Evolutionary conservation across 2,888 invertebrate genomes (phyloP), one percentile per base, ranked within the genome.

Genomic region (Heliothis peltigera): DNA sequence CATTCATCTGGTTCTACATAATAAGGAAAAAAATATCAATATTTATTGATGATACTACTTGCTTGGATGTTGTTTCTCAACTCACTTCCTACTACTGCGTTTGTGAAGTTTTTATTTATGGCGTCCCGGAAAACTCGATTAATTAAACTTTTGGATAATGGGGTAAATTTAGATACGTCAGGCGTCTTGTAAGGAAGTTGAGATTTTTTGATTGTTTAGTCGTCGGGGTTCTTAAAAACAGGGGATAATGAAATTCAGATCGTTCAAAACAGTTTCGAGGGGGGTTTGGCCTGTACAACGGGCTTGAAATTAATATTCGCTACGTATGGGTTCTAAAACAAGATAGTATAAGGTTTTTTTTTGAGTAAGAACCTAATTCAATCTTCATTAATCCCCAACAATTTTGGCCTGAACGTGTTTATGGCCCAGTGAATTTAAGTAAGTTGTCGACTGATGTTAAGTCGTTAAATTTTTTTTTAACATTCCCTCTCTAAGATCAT

Each of bases 71-170:
- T 60, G 49, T 75, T 72, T 49, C 47, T 43, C 49, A 59, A 59
- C 63, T 60, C 47, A 53, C 51, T 69, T 78, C 63, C 59, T 39
- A 35, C 60, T 22, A 44, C 44, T 64, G 39, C 60, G 59, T 61
- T 65, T 68, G 48, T 22, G 42, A 75, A 80, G 53, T 75, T 77
- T 71, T 79, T 75, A 69, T 80, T 79, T 75, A 79, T 77, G 54
- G 54, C 51, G 28, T 53, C 54, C 44, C 44, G 17, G 51, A 59
- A 66, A 77, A 66, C 48, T 72, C 58, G 49, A 67, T 61, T 70
- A 74, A 80, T 78, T 78, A 53, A 78, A 80, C 78, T 80, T 80
- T 53, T 52, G 39, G 46, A 53, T 62, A 60, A 66, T 59, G 17
- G 18, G 25, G 43, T 68, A 54, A 75, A 59, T 55, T 54, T 68